These are phyloP conservation scores for Peromyscus eremicus DNA, from an alignment of 2,797 vertebrate genomes.

Conservation along the genomic window DNA sequence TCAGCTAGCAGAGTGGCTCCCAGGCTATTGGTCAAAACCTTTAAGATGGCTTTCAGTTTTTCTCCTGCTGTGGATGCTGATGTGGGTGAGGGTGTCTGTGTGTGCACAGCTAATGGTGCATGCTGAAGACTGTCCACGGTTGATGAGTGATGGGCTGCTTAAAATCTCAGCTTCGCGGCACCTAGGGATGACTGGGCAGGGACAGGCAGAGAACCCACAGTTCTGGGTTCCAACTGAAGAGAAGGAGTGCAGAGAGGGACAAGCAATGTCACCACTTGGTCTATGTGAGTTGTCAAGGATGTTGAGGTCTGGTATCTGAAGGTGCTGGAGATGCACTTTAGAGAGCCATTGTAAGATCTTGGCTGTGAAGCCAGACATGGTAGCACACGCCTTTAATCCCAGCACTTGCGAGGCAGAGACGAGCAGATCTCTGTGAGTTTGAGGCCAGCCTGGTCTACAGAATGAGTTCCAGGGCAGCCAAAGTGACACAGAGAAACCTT, in stretches of 20 bases:
- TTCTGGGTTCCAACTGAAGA: background rate
- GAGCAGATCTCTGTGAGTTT: background rate
- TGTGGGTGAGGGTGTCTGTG: background rate
- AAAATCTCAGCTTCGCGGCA: background rate
- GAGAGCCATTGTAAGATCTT: background rate
- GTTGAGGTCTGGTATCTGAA: background rate
- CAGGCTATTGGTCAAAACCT: background rate
- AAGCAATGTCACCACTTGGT: background rate
- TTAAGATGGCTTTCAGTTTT: background rate
- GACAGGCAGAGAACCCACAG: fast-evolving
- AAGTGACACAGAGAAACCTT: background rate
- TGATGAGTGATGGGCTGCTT: background rate
- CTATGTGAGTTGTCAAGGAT: background rate
- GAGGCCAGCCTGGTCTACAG: background rate
- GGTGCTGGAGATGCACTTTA: background rate
- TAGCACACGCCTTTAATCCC: background rate
- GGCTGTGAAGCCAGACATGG: background rate
- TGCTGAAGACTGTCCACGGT: background rate
- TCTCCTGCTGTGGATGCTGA: background rate
- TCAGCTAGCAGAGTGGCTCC: background rate
- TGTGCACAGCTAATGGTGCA: background rate
- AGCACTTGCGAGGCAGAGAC: background rate
- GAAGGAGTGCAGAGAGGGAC: background rate
- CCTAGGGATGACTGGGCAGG: background rate
- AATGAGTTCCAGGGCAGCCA: background rate